A percentile compares a stretch with the other conserved stretches of the same genome.
Conservation (phyloP, 2,888 invertebrate genomes). For the Lycaena phlaeas region DNA sequence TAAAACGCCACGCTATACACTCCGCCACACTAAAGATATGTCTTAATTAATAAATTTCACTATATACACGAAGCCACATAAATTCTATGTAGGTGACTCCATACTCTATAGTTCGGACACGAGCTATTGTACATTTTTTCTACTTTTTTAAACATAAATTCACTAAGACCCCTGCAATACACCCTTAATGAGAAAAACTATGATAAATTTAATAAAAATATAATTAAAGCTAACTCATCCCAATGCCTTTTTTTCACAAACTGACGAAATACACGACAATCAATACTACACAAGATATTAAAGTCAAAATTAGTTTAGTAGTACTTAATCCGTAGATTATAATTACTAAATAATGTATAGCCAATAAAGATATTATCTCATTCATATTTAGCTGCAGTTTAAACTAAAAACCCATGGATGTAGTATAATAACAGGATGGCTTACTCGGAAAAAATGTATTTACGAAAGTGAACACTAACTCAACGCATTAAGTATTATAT, state of each 20-base stretch:
- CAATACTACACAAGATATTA: no score
- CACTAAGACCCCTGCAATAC: neutral
- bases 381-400: no score
- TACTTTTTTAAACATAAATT: neutral
- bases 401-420: no score
- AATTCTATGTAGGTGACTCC: neutral
- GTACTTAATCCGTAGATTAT: no score
- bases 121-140: neutral
- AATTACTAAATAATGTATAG: neutral
- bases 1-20: neutral
- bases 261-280: no score
- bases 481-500: no score
- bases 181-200: neutral
- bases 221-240: neutral
- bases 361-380: neutral
- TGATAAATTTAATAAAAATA: no score
- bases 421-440: no score
- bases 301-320: no score
- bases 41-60: neutral
- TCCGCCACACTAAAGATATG: neutral
- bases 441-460: no score
- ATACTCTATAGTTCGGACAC: slow-evolving; percentile 3
- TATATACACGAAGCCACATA: neutral
- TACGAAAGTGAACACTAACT: no score
- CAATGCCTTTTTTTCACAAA: no score